phyloP scores from a whole-genome alignment of 2,113 vertebrate species.

The Ahaetulla prasina region DNA sequence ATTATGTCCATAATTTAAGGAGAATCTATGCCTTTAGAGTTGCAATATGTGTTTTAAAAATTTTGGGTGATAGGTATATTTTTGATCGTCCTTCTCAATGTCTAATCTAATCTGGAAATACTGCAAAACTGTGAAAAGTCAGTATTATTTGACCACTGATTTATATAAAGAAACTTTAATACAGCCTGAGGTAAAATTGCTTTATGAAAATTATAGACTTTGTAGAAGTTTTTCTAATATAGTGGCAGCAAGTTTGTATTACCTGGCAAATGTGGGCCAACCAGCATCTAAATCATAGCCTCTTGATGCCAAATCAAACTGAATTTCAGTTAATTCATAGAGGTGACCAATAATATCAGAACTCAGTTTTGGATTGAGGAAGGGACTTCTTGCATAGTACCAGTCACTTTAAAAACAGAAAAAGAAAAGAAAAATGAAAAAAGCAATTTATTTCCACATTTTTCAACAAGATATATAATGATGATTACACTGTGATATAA shows the following conservation, averaged over 20 bases:
- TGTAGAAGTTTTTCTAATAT: conserved; percentile 3
- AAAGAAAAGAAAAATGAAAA: conserved; percentile 12
- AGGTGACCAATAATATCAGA: conserved; percentile 88
- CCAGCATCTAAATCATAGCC: conserved; percentile 89
- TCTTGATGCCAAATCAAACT: conserved; percentile 86
- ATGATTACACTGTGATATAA: not conserved
- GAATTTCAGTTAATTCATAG: conserved; percentile 92
- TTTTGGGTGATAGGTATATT: not conserved
- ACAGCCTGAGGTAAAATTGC: not conserved
- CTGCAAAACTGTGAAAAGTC: not conserved
- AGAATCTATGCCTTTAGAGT: not conserved
- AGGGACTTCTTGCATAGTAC: conserved; percentile 92
- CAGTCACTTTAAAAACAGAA: conserved; percentile 78
- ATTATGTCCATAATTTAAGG: not conserved
- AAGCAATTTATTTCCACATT: not conserved
- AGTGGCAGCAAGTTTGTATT: conserved; percentile 21
- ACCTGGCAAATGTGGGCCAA: conserved; percentile 93
- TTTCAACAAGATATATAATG: not conserved
- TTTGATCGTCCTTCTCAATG: not conserved
- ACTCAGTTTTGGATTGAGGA: conserved; percentile 84
- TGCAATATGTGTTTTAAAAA: not conserved
- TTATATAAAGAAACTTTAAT: not conserved
- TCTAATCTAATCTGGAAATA: not conserved
- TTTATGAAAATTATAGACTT: not conserved
- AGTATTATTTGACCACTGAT: not conserved